These are phyloP conservation scores for Gobio occitaniae DNA, from an alignment of 2,797 vertebrate species.

Conservation along the genomic window DNA sequence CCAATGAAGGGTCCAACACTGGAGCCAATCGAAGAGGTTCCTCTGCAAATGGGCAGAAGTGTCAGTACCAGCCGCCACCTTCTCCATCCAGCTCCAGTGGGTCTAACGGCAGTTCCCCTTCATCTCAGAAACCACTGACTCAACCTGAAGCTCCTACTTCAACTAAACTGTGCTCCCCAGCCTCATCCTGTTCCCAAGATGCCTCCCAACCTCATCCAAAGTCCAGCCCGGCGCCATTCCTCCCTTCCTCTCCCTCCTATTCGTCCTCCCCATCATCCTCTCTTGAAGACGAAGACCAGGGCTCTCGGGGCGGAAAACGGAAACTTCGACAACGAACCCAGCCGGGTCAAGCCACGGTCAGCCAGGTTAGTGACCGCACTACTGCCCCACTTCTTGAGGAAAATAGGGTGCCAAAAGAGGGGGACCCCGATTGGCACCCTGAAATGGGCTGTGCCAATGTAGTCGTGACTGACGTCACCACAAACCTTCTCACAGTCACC, in stretches of 20 bases:
- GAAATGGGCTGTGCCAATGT: conserved; percentile 95
- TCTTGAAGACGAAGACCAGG: conserved; percentile 77
- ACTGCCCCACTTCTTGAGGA: conserved; percentile 73
- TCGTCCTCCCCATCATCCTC: conserved; percentile 82
- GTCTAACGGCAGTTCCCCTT: conserved; percentile 66
- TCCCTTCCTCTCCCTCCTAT: conserved; percentile 68
- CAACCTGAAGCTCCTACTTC: conserved; percentile 49
- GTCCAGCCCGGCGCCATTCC: conserved; percentile 46
- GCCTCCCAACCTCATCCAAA: conserved; percentile 46
- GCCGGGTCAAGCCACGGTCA: conserved; percentile 63
- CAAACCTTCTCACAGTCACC: conserved; percentile 97
- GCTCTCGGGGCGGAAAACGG: conserved; percentile 62
- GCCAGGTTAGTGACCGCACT: conserved; percentile 65
- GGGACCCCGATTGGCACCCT: conserved; percentile 89
- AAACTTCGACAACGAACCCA: conserved; percentile 63
- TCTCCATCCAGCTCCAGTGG: conserved; percentile 74
- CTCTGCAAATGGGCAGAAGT: conserved; percentile 58
- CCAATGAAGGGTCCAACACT: conserved; percentile 54
- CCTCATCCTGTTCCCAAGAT: conserved; percentile 55
- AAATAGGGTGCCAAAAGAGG: conserved; percentile 73
- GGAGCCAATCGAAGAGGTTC: conserved; percentile 45
- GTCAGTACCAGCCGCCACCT: conserved; percentile 65
- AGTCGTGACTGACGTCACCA: conserved; percentile 96
- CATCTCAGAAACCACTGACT: conserved; percentile 53
- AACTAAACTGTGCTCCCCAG: conserved; percentile 58